Evolutionary conservation across 2,797 vertebrate species (phyloP).

Genomic region (Melanotaenia pygmaea): DNA sequence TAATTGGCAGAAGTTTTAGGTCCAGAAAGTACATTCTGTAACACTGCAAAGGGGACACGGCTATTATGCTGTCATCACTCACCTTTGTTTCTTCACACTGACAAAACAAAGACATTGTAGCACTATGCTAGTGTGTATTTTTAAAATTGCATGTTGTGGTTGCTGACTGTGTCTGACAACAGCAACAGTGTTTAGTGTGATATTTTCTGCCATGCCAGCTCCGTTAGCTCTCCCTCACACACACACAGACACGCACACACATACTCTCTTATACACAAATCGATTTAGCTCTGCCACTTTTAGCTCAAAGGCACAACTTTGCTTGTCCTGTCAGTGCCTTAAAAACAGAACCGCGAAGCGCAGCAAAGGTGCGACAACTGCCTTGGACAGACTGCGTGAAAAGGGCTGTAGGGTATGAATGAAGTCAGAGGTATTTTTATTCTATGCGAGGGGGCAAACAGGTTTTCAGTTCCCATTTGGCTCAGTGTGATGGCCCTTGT

Average conservation of each 20-base stretch:
- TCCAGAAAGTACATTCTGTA: background rate
- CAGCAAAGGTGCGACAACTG: background rate
- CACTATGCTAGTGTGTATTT: background rate
- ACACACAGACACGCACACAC: background rate
- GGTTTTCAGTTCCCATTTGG: background rate
- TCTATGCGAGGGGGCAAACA: background rate
- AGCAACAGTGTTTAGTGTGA: background rate
- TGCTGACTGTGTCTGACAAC: slow-evolving; percentile 1
- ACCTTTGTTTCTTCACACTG: slow-evolving; percentile 2
- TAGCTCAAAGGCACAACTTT: background rate
- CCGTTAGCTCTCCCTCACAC: background rate
- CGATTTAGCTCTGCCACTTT: background rate
- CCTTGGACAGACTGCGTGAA: background rate
- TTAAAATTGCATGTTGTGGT: slow-evolving; percentile 1
- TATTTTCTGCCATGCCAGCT: background rate
- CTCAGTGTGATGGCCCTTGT: background rate
- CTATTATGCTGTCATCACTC: background rate
- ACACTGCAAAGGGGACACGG: background rate
- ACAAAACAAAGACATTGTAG: background rate
- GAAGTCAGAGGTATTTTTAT: slow-evolving; percentile 2
- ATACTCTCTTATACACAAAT: background rate
- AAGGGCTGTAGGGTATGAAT: background rate
- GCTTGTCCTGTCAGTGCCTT: background rate
- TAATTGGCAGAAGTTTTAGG: background rate
- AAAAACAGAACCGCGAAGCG: background rate